Conservation (phyloP, 2,888 invertebrate genomes). For the Labia minor region DNA sequence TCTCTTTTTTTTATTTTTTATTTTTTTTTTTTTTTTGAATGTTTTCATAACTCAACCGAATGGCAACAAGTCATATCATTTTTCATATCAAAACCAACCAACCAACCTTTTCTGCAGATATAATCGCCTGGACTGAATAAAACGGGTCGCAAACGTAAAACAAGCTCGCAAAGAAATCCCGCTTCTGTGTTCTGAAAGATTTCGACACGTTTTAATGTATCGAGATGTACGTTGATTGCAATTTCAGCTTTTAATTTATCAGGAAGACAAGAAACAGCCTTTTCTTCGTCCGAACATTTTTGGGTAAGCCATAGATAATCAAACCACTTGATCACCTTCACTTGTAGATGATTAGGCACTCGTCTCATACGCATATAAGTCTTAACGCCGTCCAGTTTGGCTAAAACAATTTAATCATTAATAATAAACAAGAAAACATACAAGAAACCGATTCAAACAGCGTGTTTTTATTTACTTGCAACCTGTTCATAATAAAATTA, state of each 20-base stretch:
- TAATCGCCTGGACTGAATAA: slow-evolving; percentile 97
- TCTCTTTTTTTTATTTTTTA: too few relatives aligned
- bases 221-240: slow-evolving; percentile 97
- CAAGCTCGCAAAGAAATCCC: slow-evolving; percentile 94
- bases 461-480: not conserved
- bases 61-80: too few relatives aligned
- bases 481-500: too few relatives aligned
- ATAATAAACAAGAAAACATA: not conserved
- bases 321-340: slow-evolving; percentile 98
- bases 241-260: slow-evolving; percentile 95
- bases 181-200: slow-evolving; percentile 99
- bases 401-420: slow-evolving; percentile 55
- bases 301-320: slow-evolving; percentile 98
- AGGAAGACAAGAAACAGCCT: slow-evolving; percentile 86
- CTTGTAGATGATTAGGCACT: slow-evolving; percentile 89
- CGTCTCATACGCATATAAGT: slow-evolving; percentile 96
- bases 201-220: slow-evolving; percentile 93
- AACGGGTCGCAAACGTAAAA: slow-evolving; percentile 85
- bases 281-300: slow-evolving; percentile 96
- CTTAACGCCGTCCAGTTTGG: slow-evolving; percentile 95
- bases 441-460: not conserved
- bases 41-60: too few relatives aligned
- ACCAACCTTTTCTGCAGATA: slow-evolving; percentile 95
- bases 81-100: too few relatives aligned
- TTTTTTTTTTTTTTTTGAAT: too few relatives aligned